These are phyloP conservation scores for Dryocosmus kuriphilus DNA, from an alignment of 2,888 invertebrate species.

Conservation along the genomic window DNA sequence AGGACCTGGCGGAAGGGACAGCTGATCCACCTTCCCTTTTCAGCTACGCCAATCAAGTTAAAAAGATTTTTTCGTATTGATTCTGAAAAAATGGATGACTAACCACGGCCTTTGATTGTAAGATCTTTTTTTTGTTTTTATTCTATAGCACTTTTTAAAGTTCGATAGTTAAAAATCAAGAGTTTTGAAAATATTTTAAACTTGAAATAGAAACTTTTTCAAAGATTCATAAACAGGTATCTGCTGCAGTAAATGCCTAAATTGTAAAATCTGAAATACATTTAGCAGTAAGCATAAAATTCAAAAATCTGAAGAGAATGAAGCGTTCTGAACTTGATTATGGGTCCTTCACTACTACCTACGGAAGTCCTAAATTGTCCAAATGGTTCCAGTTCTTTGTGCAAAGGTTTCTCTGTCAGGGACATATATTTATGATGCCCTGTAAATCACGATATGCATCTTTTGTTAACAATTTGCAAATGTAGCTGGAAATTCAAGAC, in stretches of 20 bases:
- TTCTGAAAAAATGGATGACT: no score
- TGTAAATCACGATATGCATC: constrained; percentile 9
- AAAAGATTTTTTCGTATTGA: no score
- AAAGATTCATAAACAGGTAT: neutral
- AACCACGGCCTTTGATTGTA: no score
- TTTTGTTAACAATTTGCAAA: constrained; percentile 5
- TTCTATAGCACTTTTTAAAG: no score
- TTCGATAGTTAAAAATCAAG: no score
- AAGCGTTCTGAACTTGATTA: neutral
- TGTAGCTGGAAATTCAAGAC: neutral
- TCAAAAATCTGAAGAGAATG: neutral
- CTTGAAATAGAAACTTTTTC: neutral
- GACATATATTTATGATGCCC: constrained; percentile 15
- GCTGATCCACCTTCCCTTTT: no score
- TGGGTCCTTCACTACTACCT: neutral
- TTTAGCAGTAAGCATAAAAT: neutral
- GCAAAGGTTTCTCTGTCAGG: constrained; percentile 5
- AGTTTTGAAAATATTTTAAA: neutral
- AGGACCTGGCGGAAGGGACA: no score
- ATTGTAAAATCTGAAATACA: neutral
- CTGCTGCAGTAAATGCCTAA: no score
- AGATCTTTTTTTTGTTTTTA: no score
- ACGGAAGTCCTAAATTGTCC: neutral
- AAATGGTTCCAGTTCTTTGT: neutral
- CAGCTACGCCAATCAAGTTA: no score